These are phyloP conservation scores for Papilio elwesi DNA, from an alignment of 2,888 invertebrate species.

Conservation along the genomic window DNA sequence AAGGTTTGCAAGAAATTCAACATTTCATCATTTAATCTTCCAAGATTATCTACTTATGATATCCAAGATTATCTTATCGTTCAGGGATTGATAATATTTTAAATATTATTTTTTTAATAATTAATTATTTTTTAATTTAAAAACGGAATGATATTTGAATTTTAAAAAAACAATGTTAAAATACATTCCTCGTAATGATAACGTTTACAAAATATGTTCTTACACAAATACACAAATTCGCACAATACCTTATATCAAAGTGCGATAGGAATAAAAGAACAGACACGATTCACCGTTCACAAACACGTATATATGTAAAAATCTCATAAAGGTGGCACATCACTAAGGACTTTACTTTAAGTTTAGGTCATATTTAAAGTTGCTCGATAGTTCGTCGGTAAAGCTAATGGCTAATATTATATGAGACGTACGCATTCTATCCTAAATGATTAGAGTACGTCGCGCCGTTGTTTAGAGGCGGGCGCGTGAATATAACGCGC, in stretches of 20 bases:
- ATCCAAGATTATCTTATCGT: not conserved
- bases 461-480: constrained; percentile 65
- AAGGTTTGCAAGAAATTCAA: not conserved
- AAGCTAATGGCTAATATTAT: not conserved
- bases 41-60: not conserved
- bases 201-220: not conserved
- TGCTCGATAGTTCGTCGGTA: not conserved
- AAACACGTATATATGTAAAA: constrained; percentile 11
- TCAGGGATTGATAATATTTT: not conserved
- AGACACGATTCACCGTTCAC: constrained; percentile 11
- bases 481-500: constrained; percentile 74
- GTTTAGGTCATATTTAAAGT: constrained; percentile 10
- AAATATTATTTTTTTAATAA: no score
- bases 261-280: not conserved
- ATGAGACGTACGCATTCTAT: not conserved
- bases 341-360: not conserved
- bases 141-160: no score
- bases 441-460: constrained; percentile 71
- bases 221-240: not conserved
- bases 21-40: not conserved
- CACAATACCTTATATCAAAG: not conserved
- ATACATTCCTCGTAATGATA: not conserved
- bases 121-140: no score
- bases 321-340: constrained; percentile 14
- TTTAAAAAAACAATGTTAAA: not conserved